These are phyloP conservation scores for Bellardia pandia DNA, from an alignment of 2,888 invertebrate species.

Conservation along the genomic window DNA sequence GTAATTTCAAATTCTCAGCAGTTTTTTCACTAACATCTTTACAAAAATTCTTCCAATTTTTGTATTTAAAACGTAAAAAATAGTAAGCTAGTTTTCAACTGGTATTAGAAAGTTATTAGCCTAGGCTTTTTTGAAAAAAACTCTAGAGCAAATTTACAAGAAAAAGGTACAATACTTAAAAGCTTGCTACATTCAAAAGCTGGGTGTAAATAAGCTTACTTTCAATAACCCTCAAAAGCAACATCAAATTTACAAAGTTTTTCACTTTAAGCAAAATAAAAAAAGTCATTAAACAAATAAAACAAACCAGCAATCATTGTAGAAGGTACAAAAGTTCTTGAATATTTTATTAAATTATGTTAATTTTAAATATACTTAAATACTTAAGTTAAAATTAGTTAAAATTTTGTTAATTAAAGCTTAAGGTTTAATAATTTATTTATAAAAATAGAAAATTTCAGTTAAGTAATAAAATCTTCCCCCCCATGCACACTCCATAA, in stretches of 20 bases:
- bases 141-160: background rate
- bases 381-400: slow-evolving; percentile 13
- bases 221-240: background rate
- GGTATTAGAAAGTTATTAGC: background rate
- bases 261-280: background rate
- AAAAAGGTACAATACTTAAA: slow-evolving; percentile 38
- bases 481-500: background rate
- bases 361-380: background rate
- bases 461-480: background rate
- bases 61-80: background rate
- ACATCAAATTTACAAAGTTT: background rate
- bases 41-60: background rate
- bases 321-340: slow-evolving; percentile 52
- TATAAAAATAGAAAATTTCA: background rate
- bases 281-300: slow-evolving; percentile 26
- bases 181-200: slow-evolving; percentile 43
- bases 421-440: background rate
- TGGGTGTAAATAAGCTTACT: slow-evolving; percentile 39
- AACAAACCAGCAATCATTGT: slow-evolving; percentile 35
- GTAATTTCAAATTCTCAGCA: background rate
- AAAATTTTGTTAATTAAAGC: background rate
- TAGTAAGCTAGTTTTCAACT: background rate
- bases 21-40: background rate
- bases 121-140: background rate
- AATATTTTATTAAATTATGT: background rate